Evolutionary conservation across 2,113 vertebrate genomes (phyloP).

Genomic region (Nymphicus hollandicus): DNA sequence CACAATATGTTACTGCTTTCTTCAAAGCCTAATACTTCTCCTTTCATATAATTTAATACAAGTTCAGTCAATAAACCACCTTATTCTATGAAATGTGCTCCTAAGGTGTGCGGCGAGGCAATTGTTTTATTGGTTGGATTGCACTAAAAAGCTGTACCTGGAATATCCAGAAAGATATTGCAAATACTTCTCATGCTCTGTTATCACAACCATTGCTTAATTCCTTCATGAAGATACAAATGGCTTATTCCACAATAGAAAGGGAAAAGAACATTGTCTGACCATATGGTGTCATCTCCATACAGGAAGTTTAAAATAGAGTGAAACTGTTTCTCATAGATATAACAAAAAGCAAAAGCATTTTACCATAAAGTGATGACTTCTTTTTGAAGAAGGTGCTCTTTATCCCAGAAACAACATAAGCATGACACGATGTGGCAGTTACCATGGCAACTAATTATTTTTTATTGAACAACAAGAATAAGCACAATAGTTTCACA

Average conservation of each 20-base stretch:
- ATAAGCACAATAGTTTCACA: slow-evolving; percentile 54
- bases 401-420: slow-evolving; percentile 59
- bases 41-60: not conserved
- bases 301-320: slow-evolving; percentile 35
- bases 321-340: not conserved
- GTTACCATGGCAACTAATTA: slow-evolving; percentile 62
- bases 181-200: not conserved
- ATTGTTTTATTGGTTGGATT: not conserved
- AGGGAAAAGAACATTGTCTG: not conserved
- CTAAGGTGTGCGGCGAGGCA: not conserved
- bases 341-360: slow-evolving; percentile 12
- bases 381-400: slow-evolving; percentile 48
- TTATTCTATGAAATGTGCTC: not conserved
- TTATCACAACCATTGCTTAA: fast-evolving
- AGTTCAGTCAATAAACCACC: not conserved
- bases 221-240: not conserved
- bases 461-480: slow-evolving; percentile 65
- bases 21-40: not conserved
- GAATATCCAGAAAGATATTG: not conserved
- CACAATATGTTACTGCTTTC: not conserved
- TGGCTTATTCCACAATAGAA: not conserved
- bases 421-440: slow-evolving; percentile 54
- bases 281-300: slow-evolving; percentile 5
- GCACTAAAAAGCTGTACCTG: not conserved
- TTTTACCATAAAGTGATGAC: slow-evolving; percentile 18